Evolutionary conservation across 2,113 vertebrate genomes (phyloP).

Genomic region (Chaetorhynchus papuensis): DNA sequence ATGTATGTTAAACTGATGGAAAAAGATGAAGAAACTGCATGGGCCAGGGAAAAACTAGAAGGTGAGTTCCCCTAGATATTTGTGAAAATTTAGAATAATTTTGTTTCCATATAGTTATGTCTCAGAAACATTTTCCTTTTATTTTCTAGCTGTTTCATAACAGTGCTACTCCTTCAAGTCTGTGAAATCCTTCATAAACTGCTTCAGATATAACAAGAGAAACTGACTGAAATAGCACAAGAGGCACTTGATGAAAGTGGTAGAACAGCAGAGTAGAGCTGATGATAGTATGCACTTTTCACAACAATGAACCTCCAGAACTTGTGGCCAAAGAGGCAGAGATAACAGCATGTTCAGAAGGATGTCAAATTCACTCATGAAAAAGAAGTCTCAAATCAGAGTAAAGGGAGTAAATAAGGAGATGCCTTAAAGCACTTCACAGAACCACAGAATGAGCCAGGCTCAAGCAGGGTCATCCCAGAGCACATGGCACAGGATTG

Average conservation of each 20-base stretch:
- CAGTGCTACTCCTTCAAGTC: neutral
- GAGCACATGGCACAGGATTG: neutral
- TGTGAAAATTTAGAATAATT: neutral
- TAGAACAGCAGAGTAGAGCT: neutral
- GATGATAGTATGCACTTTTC: neutral
- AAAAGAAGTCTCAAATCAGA: neutral
- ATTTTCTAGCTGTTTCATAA: neutral
- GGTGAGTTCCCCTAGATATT: neutral
- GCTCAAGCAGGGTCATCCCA: neutral
- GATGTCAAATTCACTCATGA: neutral
- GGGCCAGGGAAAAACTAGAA: neutral
- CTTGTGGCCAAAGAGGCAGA: neutral
- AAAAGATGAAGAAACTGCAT: neutral
- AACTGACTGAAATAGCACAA: neutral
- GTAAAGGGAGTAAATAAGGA: neutral
- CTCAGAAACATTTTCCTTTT: neutral
- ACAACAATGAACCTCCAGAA: neutral
- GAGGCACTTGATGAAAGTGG: neutral
- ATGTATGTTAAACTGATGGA: neutral
- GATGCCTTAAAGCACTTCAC: neutral
- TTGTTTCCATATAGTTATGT: neutral
- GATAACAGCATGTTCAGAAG: neutral
- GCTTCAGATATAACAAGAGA: neutral
- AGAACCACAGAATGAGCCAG: neutral
- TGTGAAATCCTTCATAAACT: neutral